These are phyloP conservation scores for Psilopogon haemacephalus DNA, from an alignment of 2,113 vertebrate genomes.

Conservation along the genomic window DNA sequence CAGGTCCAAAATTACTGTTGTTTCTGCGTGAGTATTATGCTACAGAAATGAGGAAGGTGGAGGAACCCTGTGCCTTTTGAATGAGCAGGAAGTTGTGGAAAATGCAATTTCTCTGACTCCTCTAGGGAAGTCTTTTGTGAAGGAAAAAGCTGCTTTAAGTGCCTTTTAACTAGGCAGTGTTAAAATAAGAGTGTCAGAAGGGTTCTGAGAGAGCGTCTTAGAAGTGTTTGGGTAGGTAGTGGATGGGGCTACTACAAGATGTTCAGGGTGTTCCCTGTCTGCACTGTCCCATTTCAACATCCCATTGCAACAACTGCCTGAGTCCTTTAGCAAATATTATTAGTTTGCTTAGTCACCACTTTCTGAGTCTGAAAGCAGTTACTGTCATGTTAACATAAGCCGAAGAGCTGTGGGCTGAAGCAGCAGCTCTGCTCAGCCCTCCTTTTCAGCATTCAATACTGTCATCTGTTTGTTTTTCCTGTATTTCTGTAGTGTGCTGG, in stretches of 20 bases:
- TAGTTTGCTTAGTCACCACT: background rate
- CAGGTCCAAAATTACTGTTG: background rate
- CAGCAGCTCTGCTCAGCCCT: background rate
- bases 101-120: background rate
- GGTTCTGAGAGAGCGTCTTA: background rate
- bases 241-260: background rate
- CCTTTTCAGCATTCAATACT: accelerated
- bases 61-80: background rate
- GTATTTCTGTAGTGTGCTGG: background rate
- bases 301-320: background rate
- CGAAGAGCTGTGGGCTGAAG: background rate
- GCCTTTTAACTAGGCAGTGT: background rate
- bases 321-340: background rate
- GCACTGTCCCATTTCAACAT: background rate
- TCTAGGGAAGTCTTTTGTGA: background rate
- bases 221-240: background rate
- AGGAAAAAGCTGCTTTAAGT: background rate
- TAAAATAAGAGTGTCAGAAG: background rate
- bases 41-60: background rate
- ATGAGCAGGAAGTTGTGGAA: background rate
- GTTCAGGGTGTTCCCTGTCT: background rate
- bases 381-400: background rate
- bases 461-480: background rate
- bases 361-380: background rate
- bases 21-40: background rate